These are phyloP conservation scores for Noctuana brunneofusca DNA, from an alignment of 2,888 invertebrate species.

Conservation along the genomic window DNA sequence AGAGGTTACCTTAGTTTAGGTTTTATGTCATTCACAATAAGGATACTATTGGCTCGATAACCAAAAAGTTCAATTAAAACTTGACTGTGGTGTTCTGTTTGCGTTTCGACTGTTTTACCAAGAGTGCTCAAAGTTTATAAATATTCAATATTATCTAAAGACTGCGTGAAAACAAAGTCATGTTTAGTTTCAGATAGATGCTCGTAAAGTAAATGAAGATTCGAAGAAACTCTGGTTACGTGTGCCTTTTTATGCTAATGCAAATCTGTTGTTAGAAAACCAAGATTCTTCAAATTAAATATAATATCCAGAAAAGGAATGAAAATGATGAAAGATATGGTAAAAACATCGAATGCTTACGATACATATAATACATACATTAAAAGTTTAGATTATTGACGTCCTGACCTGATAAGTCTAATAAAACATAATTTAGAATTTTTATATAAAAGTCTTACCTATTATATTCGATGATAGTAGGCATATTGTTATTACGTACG, in stretches of 20 bases:
- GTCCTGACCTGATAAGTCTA: too few relatives aligned
- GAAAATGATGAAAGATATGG: not conserved
- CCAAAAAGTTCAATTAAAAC: conserved; percentile 22
- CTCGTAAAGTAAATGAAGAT: conserved; percentile 11
- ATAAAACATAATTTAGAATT: too few relatives aligned
- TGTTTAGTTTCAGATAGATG: conserved; percentile 14
- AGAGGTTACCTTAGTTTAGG: not conserved
- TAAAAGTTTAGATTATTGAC: too few relatives aligned
- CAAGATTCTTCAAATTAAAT: not conserved
- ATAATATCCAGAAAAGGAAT: not conserved
- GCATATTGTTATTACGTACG: conserved; percentile 50
- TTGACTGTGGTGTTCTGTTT: conserved; percentile 20
- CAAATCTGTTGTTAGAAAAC: not conserved
- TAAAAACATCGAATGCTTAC: too few relatives aligned
- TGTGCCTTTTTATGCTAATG: conserved; percentile 17
- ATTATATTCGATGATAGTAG: conserved; percentile 58
- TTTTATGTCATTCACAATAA: not conserved
- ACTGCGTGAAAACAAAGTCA: conserved; percentile 25
- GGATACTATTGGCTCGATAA: conserved; percentile 3
- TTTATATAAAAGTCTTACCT: conserved; percentile 54
- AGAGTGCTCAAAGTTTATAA: conserved; percentile 18
- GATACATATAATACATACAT: too few relatives aligned
- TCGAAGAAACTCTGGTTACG: conserved; percentile 11
- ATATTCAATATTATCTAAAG: conserved; percentile 18
- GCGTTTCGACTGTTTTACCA: conserved; percentile 11